A percentile compares a stretch with the other conserved stretches of the same genome.
Evolutionary conservation across 2,113 vertebrate genomes (phyloP).

Genomic region (Passer montanus): DNA sequence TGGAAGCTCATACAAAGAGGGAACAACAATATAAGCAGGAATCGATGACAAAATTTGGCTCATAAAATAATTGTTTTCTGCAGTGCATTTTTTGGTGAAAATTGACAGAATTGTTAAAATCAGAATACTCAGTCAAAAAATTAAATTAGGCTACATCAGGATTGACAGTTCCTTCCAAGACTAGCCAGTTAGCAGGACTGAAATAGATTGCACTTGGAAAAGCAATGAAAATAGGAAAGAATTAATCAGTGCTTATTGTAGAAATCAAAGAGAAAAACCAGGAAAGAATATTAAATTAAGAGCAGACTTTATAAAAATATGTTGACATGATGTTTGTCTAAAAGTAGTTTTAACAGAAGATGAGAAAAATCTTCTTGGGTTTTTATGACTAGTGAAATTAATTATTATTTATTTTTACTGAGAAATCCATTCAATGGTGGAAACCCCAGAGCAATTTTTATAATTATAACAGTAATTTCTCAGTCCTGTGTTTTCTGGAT

Average conservation of each 20-base stretch:
- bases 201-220: conserved; percentile 20
- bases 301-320: neutral
- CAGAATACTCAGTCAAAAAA: neutral
- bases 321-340: neutral
- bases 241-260: conserved; percentile 30
- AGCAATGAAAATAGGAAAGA: conserved; percentile 35
- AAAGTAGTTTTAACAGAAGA: neutral
- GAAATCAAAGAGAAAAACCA: neutral
- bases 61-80: neutral
- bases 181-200: neutral
- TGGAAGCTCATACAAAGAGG: neutral
- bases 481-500: neutral
- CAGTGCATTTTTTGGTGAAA: neutral
- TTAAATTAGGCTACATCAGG: neutral
- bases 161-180: conserved; percentile 25
- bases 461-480: neutral
- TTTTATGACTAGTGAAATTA: neutral
- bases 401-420: neutral
- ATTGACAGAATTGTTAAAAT: neutral
- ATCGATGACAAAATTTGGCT: neutral
- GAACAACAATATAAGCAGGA: neutral
- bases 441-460: neutral
- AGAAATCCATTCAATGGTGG: neutral
- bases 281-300: conserved; percentile 10
- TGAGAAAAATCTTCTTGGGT: neutral